Base-by-base conservation (phyloP, 2,888 invertebrate genomes). In the Agrotis ipsilon region DNA sequence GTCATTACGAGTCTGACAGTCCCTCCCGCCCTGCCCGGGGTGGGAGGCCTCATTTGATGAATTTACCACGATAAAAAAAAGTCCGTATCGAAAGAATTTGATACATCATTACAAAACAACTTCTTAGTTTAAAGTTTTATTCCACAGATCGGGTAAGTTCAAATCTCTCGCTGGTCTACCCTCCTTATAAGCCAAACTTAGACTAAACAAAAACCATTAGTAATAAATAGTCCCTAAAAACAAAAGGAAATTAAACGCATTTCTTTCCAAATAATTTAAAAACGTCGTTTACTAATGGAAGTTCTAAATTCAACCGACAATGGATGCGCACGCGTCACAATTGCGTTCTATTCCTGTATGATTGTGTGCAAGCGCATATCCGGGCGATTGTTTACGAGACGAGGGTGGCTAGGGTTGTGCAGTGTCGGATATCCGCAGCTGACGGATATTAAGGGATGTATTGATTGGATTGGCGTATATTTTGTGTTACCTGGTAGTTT, bases 281-380 rank as follows among this genome's bases (percentile, higher is more conserved):
- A 83, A 81, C 75, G 75, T 72, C 55, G 32, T 78, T 74, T 62
- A 73, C 87, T 90, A 91, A 90, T 90, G 91, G 90, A 87, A 74
- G 81, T 81, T 90, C 92, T 92, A 92, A 88, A 90, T 92, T 88
- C 91, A 85, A 87, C 91, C 82, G 83, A 86, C 89, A 88, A 90
- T 91, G 87, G 86, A 91, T 89, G 89, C 86, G 87, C 88, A 80
- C 82, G 87, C 84, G 87, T 85, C 87, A 82, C 86, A 89, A 86
- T 88, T 89, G 88, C 87, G 86, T 89, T 90, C 92, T 93, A 93
- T 93, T 93, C 90, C 87, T 75, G 87, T 67, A 76, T 83, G 86
- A 87, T 89, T 88, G 45, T 68, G 79, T 82, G 86, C 81, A 84
- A 78, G 89, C 86, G 88, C 89, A 87, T 88, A 88, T 91, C 92